Conservation (phyloP, 2,888 invertebrate genomes). For the Sphinx pinastri region DNA sequence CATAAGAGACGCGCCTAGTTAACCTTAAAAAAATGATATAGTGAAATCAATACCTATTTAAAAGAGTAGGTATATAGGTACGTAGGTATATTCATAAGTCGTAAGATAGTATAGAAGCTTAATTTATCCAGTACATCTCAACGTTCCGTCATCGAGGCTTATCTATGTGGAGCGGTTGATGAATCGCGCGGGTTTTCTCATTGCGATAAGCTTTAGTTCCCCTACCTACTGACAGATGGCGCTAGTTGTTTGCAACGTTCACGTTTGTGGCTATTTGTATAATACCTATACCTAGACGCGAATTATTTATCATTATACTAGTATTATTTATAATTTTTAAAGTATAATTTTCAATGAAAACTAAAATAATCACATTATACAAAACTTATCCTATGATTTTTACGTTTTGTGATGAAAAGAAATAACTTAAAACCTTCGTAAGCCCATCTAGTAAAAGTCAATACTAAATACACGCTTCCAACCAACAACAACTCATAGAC, state of each 20-base stretch:
- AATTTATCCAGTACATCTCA: slow-evolving; percentile 26
- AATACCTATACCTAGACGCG: too few species aligned
- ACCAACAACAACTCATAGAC: slow-evolving; percentile 30
- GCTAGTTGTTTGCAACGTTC: slow-evolving; percentile 30
- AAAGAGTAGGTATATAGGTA: not conserved
- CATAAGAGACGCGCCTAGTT: not conserved
- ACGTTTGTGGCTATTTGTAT: not conserved
- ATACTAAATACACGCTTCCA: not conserved
- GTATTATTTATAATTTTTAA: too few species aligned
- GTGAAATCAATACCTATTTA: not conserved
- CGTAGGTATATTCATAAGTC: not conserved
- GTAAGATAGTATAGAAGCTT: slow-evolving; percentile 5
- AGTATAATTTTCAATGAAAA: too few species aligned
- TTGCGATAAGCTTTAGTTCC: slow-evolving; percentile 33
- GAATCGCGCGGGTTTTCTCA: slow-evolving; percentile 18
- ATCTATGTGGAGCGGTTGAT: slow-evolving; percentile 31
- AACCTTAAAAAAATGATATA: not conserved
- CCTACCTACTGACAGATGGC: slow-evolving; percentile 77
- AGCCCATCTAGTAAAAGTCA: too few species aligned
- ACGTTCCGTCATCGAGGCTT: slow-evolving; percentile 29
- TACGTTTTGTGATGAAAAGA: too few species aligned
- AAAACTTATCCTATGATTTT: too few species aligned
- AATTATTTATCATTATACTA: too few species aligned
- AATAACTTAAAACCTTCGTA: too few species aligned
- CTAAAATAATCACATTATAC: too few species aligned